phyloP scores from a whole-genome alignment of 2,113 vertebrate genomes.

The Petrocephalus microphthalmus region DNA sequence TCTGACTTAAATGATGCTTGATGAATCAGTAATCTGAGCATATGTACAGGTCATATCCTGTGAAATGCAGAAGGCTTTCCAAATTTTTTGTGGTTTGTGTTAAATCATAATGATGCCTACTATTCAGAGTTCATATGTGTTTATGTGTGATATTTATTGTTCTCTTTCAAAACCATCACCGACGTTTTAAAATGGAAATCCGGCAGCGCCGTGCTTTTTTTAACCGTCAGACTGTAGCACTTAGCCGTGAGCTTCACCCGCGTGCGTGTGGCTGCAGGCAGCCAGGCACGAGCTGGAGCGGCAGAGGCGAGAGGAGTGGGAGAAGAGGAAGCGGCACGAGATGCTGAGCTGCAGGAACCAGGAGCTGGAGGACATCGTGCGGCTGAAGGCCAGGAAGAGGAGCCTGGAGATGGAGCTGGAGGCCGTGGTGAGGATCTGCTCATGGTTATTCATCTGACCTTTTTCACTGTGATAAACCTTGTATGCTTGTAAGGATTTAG shows the following conservation, averaged over 20 bases:
- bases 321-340: constrained; percentile 78
- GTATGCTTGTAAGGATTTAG: background rate
- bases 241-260: background rate
- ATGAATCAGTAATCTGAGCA: background rate
- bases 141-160: background rate
- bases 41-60: background rate
- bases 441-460: background rate
- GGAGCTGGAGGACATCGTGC: constrained; percentile 84
- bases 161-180: background rate
- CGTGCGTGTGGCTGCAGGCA: constrained; percentile 59
- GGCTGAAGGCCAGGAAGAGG: constrained; percentile 80
- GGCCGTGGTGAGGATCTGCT: constrained; percentile 71
- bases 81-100: too few species aligned
- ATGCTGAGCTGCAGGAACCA: constrained; percentile 77
- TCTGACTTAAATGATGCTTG: background rate
- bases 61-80: background rate
- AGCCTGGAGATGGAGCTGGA: constrained; percentile 90
- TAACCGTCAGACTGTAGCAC: background rate
- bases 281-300: constrained; percentile 88
- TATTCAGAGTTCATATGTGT: background rate
- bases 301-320: constrained; percentile 81
- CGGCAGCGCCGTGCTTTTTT: background rate
- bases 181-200: background rate
- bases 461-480: background rate
- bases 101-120: background rate